Conservation (phyloP, 2,797 vertebrate genomes). For the Novumbra hubbsi region DNA sequence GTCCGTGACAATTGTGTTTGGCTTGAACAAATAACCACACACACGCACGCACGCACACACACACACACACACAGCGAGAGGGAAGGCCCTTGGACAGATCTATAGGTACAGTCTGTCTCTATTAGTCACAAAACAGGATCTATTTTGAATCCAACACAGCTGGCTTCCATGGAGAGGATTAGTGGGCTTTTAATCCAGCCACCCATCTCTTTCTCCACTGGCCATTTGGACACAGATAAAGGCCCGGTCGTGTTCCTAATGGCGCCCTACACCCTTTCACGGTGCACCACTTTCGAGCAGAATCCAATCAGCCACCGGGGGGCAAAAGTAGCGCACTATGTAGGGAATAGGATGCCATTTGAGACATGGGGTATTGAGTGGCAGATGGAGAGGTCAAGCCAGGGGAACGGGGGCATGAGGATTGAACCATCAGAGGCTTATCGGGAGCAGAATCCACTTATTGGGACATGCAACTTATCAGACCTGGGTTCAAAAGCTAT, state of each 20-base stretch:
- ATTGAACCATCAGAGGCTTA: background rate
- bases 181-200: background rate
- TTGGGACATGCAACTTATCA: background rate
- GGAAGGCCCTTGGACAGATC: background rate
- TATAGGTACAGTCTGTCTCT: background rate
- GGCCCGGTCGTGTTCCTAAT: background rate
- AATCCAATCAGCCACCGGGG: background rate
- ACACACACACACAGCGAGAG: background rate
- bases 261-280: background rate
- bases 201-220: background rate
- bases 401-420: background rate
- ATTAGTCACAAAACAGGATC: conserved; percentile 2
- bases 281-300: too few species aligned
- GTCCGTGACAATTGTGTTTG: too few species aligned
- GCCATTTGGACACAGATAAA: background rate
- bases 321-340: background rate
- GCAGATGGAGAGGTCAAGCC: background rate
- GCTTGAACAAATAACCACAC: too few species aligned
- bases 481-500: background rate
- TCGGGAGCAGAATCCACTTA: background rate
- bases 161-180: conserved; percentile 3
- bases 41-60: too few species aligned
- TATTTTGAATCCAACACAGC: conserved; percentile 2
- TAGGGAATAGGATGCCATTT: background rate
- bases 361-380: background rate